Evolutionary conservation across 2,888 invertebrate genomes (phyloP), one percentile per base, ranked within the genome.

Genomic region (Agrilus cyanescens): DNA sequence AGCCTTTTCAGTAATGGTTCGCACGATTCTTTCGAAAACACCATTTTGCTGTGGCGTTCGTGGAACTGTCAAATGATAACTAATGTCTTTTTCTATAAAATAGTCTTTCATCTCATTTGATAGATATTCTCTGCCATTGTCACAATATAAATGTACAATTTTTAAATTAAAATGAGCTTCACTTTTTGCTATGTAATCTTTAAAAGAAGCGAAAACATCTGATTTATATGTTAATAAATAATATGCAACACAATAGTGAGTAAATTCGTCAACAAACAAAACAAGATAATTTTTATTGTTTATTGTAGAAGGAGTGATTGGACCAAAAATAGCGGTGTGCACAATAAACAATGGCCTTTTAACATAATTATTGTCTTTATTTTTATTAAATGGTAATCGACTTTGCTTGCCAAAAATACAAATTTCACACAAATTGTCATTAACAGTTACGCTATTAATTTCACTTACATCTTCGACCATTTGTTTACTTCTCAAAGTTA

Each of bases 401-500:
- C 40, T 39, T 30, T 45, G 45, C 37, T 50, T 50, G 16, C 44
- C 47, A 32, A 38, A 32, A 12, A 49, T 12, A 45, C 49, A 50
- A 12, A 38, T 32, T 35, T 50, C 47, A 45, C 47, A 49, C 12
- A 44, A 12, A 25, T 30, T 30, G 20, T 40, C 12, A 12, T 37
- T 14, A 13, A 15, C 34, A 49, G 37, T 31, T 47, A 49, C 13
- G 38, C 36, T 38, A 31, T 50, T 50, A 7, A 47, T 36, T 15
- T 37, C 32, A 46, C 52, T 52, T 32, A 44, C 53, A 12, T 38
- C 38, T 46, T 50, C 18, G 57, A 52, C 44, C 33, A 34, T 35
- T 54, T 54, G 4, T 51, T 53, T 31, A 57, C n/a, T 49, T 56
- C 58, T 31, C 43, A 49, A 49, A 43, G 48, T 41, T 8, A 50